Conservation (phyloP, 2,888 invertebrate species). For the Helicoverpa assulta region DNA sequence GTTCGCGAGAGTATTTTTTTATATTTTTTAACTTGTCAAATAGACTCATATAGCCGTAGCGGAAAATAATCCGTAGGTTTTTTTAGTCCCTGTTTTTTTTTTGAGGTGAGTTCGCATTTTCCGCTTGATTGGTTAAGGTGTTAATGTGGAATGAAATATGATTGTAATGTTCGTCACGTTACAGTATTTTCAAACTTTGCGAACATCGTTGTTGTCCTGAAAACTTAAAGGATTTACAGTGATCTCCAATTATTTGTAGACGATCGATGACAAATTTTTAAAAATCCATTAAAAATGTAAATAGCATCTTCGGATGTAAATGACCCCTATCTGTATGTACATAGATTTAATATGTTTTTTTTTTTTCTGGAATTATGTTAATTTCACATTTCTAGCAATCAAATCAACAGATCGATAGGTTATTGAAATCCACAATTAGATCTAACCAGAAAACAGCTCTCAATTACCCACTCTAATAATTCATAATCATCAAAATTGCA, state of each 20-base stretch:
- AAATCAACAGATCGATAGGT: too few species aligned
- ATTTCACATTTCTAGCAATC: too few species aligned
- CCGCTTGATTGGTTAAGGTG: not conserved
- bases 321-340: too few species aligned
- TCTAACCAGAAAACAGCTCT: too few species aligned
- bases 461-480: not conserved
- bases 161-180: not conserved
- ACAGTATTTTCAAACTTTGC: not conserved
- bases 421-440: too few species aligned
- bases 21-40: slow-evolving; percentile 34
- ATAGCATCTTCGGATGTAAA: too few species aligned
- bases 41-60: slow-evolving; percentile 7
- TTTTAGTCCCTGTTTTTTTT: not conserved
- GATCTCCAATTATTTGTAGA: too few species aligned
- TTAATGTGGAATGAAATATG: not conserved
- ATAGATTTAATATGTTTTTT: too few species aligned
- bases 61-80: slow-evolving; percentile 13
- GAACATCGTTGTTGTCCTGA: not conserved
- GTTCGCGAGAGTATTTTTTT: slow-evolving; percentile 24
- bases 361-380: not conserved
- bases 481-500: slow-evolving; percentile 1
- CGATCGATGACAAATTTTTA: too few species aligned
- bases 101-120: not conserved
- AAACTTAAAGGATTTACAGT: not conserved
- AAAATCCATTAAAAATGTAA: too few species aligned